Evolutionary conservation across 2,888 invertebrate genomes (phyloP), one percentile per base, ranked within the genome.

Genomic region (Cantharis flavilabris): DNA sequence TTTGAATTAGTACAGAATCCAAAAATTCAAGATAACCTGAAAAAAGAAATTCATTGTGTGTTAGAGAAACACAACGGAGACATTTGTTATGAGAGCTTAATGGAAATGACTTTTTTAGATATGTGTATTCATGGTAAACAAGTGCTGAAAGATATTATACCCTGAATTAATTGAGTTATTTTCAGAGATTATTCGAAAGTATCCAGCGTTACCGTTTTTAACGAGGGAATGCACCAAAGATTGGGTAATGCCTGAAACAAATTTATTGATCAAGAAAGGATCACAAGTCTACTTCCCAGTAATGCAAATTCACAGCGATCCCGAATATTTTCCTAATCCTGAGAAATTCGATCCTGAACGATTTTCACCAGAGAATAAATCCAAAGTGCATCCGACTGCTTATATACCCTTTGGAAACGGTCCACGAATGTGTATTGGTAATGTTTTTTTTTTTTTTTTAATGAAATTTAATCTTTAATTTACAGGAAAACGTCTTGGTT

Each of bases 291-390:
- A 82, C 65, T 80, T 86, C 20, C 78, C 83, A 0, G 82, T 82
- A 71, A 76, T 83, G 69, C 85, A 84, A 9, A 78, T 86, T 16
- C 85, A 85, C 7, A 79, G 80, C 30, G 85, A 85, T 78, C 83
- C 83, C 7, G 84, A 84, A 72, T 83, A 83, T 75, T 85, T 83
- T 74, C 90, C 91, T 0, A 89, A 93, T 11, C 93, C 94, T 0
- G 89, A 91, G 0, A 88, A 88, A 30, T 93, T 93, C 79, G 89
- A 90, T 71, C 93, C 93, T 0, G 91, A 92, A 16, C 88, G 93
- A 79, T 93, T 93, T 85, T 84, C 88, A 0, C 86, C 88, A 7
- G 90, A 90, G 75, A 90, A 90, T 28, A 91, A 91, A 79, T 88
- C 89, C 0, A 69, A 33, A 2, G 3, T 63, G 2, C 90, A 91